A percentile compares a stretch with the other conserved stretches of the same genome.
Conservation (phyloP, 1,140 invertebrate genomes). For the Cydia amplana region DNA sequence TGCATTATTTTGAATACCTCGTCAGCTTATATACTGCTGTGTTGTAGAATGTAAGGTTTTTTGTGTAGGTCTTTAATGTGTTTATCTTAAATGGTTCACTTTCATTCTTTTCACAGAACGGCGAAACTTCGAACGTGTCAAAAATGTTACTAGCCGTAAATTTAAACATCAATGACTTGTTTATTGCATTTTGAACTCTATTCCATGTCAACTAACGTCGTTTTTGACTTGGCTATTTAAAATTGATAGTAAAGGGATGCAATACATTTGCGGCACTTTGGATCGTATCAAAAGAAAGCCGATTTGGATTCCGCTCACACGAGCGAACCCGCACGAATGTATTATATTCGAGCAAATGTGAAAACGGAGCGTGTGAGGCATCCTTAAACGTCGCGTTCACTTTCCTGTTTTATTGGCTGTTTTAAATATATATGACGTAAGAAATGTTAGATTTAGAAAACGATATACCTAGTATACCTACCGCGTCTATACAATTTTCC, state of each 20-base stretch:
- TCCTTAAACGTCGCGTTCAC: not conserved
- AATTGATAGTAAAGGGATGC: not conserved
- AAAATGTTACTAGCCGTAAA: slow-evolving; percentile 1
- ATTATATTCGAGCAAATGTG: slow-evolving; percentile 16
- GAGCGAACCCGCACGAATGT: not conserved
- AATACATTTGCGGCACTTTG: slow-evolving; percentile 10
- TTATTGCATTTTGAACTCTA: not conserved
- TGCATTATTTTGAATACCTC: too few species aligned
- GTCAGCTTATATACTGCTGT: too few species aligned
- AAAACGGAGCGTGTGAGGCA: not conserved
- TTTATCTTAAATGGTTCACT: not conserved
- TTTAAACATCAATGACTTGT: not conserved
- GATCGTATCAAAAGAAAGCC: slow-evolving; percentile 3
- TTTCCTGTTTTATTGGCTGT: slow-evolving; percentile 1
- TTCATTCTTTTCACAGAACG: slow-evolving; percentile 2
- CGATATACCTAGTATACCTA: too few species aligned
- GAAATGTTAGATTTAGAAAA: slow-evolving; percentile 1
- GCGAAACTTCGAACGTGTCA: slow-evolving; percentile 3
- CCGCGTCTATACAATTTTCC: too few species aligned
- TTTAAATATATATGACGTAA: slow-evolving; percentile 2
- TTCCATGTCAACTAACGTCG: not conserved
- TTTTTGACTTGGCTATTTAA: not conserved
- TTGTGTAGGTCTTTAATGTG: too few species aligned
- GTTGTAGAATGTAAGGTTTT: too few species aligned
- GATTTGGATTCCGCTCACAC: slow-evolving; percentile 2